A percentile compares a stretch with the other conserved stretches of the same genome.
phyloP scores from a whole-genome alignment of 1,140 invertebrate genomes.

The Drosophila paulistorum region DNA sequence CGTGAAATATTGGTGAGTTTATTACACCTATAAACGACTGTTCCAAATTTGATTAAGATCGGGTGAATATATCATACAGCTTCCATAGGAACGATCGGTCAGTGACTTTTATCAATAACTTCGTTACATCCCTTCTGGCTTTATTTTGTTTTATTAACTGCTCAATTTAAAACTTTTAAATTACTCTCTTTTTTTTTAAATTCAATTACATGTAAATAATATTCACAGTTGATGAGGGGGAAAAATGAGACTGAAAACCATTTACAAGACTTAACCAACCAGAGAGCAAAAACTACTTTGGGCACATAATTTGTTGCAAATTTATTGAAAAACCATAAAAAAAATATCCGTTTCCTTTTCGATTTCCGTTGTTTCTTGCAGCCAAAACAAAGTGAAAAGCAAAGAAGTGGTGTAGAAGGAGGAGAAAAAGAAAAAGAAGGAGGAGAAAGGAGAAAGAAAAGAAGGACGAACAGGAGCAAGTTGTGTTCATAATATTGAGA shows the following conservation, averaged over 20 bases:
- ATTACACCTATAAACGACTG: no score
- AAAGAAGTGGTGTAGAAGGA: not conserved
- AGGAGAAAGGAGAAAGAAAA: slow-evolving; percentile 3
- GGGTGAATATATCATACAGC: no score
- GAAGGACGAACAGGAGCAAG: not conserved
- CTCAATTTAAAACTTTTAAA: not conserved
- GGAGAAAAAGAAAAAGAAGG: not conserved
- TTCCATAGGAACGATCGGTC: no score
- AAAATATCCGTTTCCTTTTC: slow-evolving; percentile 67
- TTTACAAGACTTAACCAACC: not conserved
- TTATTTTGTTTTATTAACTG: no score
- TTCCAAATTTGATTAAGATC: no score
- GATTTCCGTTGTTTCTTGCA: slow-evolving; percentile 51
- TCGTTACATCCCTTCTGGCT: no score
- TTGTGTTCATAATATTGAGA: not conserved
- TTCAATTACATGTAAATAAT: not conserved
- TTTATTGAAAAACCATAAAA: slow-evolving; percentile 70
- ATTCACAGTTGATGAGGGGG: not conserved
- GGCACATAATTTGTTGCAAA: slow-evolving; percentile 65
- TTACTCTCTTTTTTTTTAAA: not conserved
- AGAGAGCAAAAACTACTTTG: not conserved
- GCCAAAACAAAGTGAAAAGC: slow-evolving; percentile 8
- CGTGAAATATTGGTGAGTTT: no score
- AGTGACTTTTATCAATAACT: no score
- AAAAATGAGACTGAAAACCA: not conserved